Conservation (phyloP, 2,888 invertebrate species). For the Protodeltote pygarga region DNA sequence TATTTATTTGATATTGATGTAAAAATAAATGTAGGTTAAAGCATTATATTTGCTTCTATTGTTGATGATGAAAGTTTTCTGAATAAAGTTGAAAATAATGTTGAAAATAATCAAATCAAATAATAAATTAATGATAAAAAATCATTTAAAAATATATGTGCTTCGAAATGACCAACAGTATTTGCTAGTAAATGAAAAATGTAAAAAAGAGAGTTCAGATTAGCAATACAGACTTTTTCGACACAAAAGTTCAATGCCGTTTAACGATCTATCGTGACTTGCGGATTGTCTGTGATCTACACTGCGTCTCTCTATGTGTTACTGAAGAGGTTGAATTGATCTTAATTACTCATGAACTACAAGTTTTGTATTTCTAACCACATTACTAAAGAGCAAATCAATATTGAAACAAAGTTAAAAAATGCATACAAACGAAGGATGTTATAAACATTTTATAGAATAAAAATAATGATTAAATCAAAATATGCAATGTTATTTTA, state of each 20-base stretch:
- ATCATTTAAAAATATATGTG: slow-evolving; percentile 3
- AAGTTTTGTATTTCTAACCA: too few species aligned
- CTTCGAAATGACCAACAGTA: slow-evolving; percentile 16
- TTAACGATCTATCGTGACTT: slow-evolving; percentile 51
- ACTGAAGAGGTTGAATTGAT: slow-evolving; percentile 21
- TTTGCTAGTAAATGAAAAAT: too few species aligned
- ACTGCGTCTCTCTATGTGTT: slow-evolving; percentile 10
- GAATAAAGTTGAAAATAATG: too few species aligned
- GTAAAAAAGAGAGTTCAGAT: slow-evolving; percentile 31
- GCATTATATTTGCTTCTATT: too few species aligned
- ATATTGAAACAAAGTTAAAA: neutral
- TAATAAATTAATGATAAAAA: neutral
- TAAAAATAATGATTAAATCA: too few species aligned
- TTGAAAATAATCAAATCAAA: too few species aligned
- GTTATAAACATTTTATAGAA: neutral
- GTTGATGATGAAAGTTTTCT: too few species aligned
- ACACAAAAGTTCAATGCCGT: slow-evolving; percentile 64
- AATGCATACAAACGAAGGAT: neutral
- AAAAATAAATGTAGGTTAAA: too few species aligned
- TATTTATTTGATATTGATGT: too few species aligned
- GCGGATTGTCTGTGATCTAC: slow-evolving; percentile 39
- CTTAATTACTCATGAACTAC: slow-evolving; percentile 12
- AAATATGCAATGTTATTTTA: too few species aligned
- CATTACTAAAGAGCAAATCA: too few species aligned
- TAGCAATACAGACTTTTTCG: slow-evolving; percentile 38